Percentiles rank a stretch among this genome's conserved stretches.
phyloP scores from a whole-genome alignment of 2,113 vertebrate species.

The Nothobranchius furzeri region DNA sequence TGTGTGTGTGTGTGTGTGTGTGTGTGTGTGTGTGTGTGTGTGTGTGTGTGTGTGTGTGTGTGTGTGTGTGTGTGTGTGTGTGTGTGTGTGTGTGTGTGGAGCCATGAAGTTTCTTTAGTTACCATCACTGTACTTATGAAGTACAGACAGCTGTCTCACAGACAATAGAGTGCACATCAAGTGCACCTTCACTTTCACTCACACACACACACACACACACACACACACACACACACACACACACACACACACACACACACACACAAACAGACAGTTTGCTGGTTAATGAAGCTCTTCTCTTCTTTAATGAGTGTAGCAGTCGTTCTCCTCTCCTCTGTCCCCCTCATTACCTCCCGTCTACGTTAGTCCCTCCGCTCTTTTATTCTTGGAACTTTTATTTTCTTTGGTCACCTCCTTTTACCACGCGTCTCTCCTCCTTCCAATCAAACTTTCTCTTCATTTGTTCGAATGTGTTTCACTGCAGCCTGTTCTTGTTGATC shows the following conservation, averaged over 20 bases:
- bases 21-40: conserved; percentile 10
- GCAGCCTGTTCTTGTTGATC: neutral
- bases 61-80: conserved; percentile 1
- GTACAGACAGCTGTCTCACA: conserved; percentile 62
- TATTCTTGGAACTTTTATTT: conserved; percentile 22
- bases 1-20: neutral
- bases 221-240: conserved; percentile 32
- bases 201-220: conserved; percentile 24
- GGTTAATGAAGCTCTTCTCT: conserved; percentile 72
- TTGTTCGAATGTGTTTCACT: neutral
- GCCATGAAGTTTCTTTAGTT: conserved; percentile 53
- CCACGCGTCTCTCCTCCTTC: neutral
- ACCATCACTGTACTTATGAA: conserved; percentile 67
- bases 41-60: conserved; percentile 2
- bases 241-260: conserved; percentile 5
- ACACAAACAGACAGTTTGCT: conserved; percentile 64
- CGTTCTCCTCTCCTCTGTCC: conserved; percentile 60
- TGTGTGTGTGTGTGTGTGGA: conserved; percentile 3
- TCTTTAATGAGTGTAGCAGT: conserved; percentile 73
- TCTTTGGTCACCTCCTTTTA: neutral
- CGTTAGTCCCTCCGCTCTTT: conserved; percentile 24
- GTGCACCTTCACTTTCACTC: neutral
- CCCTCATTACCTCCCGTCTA: conserved; percentile 63
- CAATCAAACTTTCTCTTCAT: neutral
- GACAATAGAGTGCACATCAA: conserved; percentile 32